Evolutionary conservation across 2,113 vertebrate genomes (phyloP), one percentile per base, ranked within the genome.

Genomic region (Osmerus eperlanus): DNA sequence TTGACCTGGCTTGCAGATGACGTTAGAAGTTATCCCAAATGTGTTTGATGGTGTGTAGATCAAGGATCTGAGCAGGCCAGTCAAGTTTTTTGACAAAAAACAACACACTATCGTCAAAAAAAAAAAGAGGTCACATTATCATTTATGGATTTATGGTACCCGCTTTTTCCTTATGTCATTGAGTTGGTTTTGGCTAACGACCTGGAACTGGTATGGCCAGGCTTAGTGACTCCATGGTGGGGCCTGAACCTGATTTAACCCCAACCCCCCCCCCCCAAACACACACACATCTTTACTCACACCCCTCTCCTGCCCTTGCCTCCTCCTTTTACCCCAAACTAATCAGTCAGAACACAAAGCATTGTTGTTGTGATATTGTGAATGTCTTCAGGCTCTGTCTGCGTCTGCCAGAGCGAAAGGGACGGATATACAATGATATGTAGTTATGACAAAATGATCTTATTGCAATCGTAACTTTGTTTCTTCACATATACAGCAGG

Each of bases 91-190:
- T 47, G 2, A 47, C 41, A 47, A 47, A 8, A 47, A 47, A 2
- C 41, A 47, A 12, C 41, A 47, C 32, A 36, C 1, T 36, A 36
- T 11, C 9, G 7, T 47, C 41, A 12, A 47, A 47, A 47, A 47
- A 12, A 15, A 67, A 66, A 64, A n/a, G n/a, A 15, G 63, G 71
- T 65, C 16, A 66, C 71, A 32, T 67, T 62, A 55, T 77, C 52
- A 55, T 67, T 67, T 68, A 67, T 66, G 52, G 69, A 55, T 67
- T 67, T 72, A 67, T 66, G 58, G 69, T 41, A 5, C 18, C 61
- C 60, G 32, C 28, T 68, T 55, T 71, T 71, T 77, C 70, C 36
- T 65, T 32, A 55, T 47, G 9, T 47, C 41, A 47, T 11, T 47
- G 41, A 47, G 9, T 47, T 47, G 41, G 41, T 47, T 47, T 47